phyloP scores from a whole-genome alignment of 1,140 invertebrate genomes.

The Drosophila rufa region DNA sequence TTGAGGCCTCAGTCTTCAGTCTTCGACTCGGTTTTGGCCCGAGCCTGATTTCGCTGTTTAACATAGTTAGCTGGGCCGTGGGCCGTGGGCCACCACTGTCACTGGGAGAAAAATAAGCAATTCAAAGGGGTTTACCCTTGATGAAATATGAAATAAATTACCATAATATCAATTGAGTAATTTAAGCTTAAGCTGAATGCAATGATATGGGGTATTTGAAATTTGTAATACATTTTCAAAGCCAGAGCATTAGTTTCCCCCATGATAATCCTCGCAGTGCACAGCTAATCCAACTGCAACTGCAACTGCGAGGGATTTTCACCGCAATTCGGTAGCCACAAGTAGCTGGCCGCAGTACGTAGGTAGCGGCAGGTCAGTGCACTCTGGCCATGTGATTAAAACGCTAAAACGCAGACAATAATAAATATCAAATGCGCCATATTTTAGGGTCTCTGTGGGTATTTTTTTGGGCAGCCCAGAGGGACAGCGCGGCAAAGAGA shows the following conservation, averaged over 20 bases:
- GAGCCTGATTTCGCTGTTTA: slow-evolving; percentile 78
- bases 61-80: slow-evolving; percentile 70
- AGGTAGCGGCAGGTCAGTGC: slow-evolving; percentile 78
- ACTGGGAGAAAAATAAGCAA: slow-evolving; percentile 1
- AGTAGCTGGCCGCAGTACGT: slow-evolving; percentile 57
- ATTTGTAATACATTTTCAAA: not conserved
- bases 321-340: slow-evolving; percentile 70
- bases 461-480: not conserved
- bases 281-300: slow-evolving; percentile 24
- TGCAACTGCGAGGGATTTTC: slow-evolving; percentile 62
- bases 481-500: slow-evolving; percentile 11
- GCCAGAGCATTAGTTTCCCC: no score
- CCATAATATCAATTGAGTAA: not conserved
- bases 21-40: slow-evolving; percentile 48
- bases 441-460: slow-evolving; percentile 69
- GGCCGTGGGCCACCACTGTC: slow-evolving; percentile 31
- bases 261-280: slow-evolving; percentile 5
- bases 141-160: not conserved
- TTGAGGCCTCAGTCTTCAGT: slow-evolving; percentile 55
- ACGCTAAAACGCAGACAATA: slow-evolving; percentile 73
- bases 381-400: slow-evolving; percentile 74
- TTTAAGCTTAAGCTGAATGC: not conserved
- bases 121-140: not conserved
- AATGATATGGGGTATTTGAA: not conserved
- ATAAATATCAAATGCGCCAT: slow-evolving; percentile 81